A percentile compares a stretch with the other conserved stretches of the same genome.
Conservation (phyloP, 2,888 invertebrate species). For the Hemicrepidius hirtus region DNA sequence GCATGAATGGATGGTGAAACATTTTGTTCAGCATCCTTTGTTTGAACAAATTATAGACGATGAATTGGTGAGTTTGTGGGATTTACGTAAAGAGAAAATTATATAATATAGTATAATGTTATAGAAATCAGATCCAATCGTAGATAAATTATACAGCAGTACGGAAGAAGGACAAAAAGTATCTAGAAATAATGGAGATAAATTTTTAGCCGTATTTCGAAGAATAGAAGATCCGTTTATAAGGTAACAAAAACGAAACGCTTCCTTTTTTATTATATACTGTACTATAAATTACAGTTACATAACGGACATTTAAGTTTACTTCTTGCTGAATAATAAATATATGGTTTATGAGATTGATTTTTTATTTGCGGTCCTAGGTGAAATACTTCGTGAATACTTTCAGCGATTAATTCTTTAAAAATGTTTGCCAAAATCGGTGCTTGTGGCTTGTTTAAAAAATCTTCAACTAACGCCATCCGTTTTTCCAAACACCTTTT, state of each 20-base stretch:
- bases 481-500: conserved; percentile 38
- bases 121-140: conserved; percentile 87
- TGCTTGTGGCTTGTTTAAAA: conserved; percentile 59
- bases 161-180: conserved; percentile 99
- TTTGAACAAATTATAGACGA: conserved; percentile 84
- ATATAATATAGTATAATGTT: conserved; percentile 17
- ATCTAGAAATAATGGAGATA: conserved; percentile 93
- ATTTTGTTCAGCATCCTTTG: conserved; percentile 92
- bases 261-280: not conserved
- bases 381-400: conserved; percentile 61
- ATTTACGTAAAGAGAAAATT: no score
- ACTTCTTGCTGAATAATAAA: conserved; percentile 5
- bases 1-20: conserved; percentile 97
- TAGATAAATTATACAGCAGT: conserved; percentile 92
- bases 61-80: conserved; percentile 80
- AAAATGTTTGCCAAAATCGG: conserved; percentile 60
- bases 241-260: not conserved
- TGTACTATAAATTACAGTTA: conserved; percentile 10
- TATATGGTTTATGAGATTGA: not conserved
- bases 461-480: conserved; percentile 53
- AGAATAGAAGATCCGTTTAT: conserved; percentile 76
- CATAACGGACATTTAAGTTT: conserved; percentile 9
- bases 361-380: conserved; percentile 52
- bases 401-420: conserved; percentile 61
- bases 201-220: conserved; percentile 92